Percentiles rank a stretch among this genome's conserved stretches.
phyloP scores from a whole-genome alignment of 2,113 vertebrate genomes.

The Struthidea cinerea region DNA sequence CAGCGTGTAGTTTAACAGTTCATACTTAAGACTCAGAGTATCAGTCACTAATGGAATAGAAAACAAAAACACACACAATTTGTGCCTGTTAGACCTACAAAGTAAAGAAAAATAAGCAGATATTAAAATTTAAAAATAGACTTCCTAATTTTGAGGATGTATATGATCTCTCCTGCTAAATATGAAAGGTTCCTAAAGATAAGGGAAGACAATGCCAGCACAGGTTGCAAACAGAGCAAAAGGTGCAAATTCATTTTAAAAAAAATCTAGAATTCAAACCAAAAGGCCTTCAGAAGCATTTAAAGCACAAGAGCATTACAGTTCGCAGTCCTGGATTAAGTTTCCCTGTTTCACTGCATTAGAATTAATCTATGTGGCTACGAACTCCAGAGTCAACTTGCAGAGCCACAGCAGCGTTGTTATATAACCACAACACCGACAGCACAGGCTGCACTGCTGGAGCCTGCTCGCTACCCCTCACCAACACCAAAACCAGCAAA shows the following conservation, averaged over 20 bases:
- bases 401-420: conserved; percentile 6
- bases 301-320: not conserved
- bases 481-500: not conserved
- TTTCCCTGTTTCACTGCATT: conserved; percentile 3
- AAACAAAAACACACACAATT: not conserved
- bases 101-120: not conserved
- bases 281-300: not conserved
- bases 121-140: not conserved
- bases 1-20: not conserved
- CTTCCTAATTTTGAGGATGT: not conserved
- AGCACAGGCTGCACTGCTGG: not conserved
- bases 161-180: not conserved
- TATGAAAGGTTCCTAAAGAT: not conserved
- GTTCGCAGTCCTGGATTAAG: conserved; percentile 10
- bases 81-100: not conserved
- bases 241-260: not conserved
- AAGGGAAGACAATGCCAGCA: not conserved
- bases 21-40: not conserved
- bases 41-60: not conserved
- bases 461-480: not conserved
- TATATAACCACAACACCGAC: not conserved
- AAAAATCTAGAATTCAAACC: not conserved
- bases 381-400: conserved; percentile 7
- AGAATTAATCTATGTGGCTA: conserved; percentile 17
- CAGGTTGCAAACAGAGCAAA: not conserved